phyloP scores from a whole-genome alignment of 1,140 invertebrate species.

The Caenorhabditis tropicalis region DNA sequence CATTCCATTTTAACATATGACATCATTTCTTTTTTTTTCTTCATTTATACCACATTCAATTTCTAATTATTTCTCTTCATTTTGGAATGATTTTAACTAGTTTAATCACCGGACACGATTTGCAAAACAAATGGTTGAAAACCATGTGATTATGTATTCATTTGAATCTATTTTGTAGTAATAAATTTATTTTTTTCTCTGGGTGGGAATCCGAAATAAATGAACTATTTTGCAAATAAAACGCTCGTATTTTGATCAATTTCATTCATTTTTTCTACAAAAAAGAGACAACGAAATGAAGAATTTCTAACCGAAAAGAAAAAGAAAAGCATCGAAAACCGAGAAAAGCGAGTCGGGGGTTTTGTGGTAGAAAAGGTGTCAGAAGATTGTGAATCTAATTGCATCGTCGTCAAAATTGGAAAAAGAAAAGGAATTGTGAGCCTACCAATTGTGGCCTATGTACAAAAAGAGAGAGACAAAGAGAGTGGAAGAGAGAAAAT shows the following conservation, averaged over 20 bases:
- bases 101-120: not conserved
- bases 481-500: too few species aligned
- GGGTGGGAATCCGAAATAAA: conserved; percentile 8
- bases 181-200: conserved; percentile 40
- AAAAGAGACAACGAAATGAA: conserved; percentile 2
- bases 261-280: not conserved
- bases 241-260: not conserved
- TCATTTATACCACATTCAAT: not conserved
- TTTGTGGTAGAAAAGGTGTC: not conserved
- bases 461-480: not conserved
- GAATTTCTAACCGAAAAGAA: conserved; percentile 19
- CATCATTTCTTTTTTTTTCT: conserved; percentile 8
- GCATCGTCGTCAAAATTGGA: not conserved
- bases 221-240: not conserved
- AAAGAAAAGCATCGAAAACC: not conserved
- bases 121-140: not conserved
- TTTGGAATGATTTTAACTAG: not conserved
- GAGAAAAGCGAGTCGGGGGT: not conserved
- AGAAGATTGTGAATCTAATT: not conserved
- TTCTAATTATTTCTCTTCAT: not conserved
- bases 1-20: conserved; percentile 32
- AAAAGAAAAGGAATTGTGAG: not conserved
- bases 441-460: conserved; percentile 42
- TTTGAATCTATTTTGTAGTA: conserved; percentile 8
- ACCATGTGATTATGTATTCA: conserved; percentile 30